These are phyloP conservation scores for Branchinecta lynchi DNA, from an alignment of 1,140 invertebrate species.

Conservation along the genomic window DNA sequence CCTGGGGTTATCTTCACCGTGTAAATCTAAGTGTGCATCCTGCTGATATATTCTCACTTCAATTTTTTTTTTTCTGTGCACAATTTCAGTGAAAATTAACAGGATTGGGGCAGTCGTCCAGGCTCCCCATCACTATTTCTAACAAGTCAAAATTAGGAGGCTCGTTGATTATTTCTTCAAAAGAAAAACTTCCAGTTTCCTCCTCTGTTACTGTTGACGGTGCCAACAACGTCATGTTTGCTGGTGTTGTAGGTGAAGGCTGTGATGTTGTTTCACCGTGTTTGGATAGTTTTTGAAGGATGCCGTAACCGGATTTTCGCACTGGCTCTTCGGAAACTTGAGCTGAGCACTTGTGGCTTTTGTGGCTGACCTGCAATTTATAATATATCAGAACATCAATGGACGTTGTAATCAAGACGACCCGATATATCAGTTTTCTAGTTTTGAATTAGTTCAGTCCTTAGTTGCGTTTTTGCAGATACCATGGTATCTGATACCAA, in stretches of 20 bases:
- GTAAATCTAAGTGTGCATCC: too few species aligned
- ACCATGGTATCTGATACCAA: too few species aligned
- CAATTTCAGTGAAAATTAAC: neutral
- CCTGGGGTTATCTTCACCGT: too few species aligned
- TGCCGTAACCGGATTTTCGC: neutral
- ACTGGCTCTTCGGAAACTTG: neutral
- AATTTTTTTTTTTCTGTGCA: too few species aligned
- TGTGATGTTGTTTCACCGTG: neutral
- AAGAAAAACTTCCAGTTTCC: neutral
- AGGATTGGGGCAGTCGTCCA: neutral
- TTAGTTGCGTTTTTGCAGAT: too few species aligned
- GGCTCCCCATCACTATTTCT: neutral
- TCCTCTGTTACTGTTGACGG: neutral
- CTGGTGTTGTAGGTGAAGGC: neutral
- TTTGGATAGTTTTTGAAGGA: neutral
- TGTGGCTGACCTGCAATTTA: neutral
- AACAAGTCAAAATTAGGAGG: neutral
- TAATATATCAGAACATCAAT: neutral
- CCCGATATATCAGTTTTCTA: too few species aligned
- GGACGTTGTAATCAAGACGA: too few species aligned
- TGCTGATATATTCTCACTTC: too few species aligned
- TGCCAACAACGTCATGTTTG: neutral
- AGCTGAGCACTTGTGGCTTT: conserved; percentile 7
- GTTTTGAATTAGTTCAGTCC: too few species aligned
- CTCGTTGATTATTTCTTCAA: conserved; percentile 4